Conservation (phyloP, 2,888 invertebrate genomes). For the Pandemis cinnamomeana region DNA sequence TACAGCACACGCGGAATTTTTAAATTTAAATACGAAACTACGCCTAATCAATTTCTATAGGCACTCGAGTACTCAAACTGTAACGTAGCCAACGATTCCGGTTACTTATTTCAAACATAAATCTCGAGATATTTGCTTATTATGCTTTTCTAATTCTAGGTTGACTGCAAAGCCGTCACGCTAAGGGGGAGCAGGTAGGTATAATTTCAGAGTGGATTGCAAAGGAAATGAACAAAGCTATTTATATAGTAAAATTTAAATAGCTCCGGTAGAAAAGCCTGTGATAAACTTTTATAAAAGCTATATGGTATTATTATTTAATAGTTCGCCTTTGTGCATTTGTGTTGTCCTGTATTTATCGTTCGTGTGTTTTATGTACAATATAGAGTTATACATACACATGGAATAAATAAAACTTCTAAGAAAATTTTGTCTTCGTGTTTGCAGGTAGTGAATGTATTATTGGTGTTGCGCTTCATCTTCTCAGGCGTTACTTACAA, state of each 20-base stretch:
- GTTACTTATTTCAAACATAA: slow-evolving; percentile 75
- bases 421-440: neutral
- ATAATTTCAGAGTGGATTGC: slow-evolving; percentile 60
- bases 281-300: slow-evolving; percentile 41
- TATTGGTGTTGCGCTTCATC: slow-evolving; percentile 13
- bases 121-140: slow-evolving; percentile 74
- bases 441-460: slow-evolving; percentile 35
- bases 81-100: slow-evolving; percentile 55
- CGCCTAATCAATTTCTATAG: slow-evolving; percentile 31
- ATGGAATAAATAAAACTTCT: too few relatives aligned
- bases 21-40: slow-evolving; percentile 21
- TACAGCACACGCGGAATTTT: neutral
- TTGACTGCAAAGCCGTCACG: slow-evolving; percentile 68
- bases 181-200: slow-evolving; percentile 56
- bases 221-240: slow-evolving; percentile 58
- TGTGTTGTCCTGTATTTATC: too few relatives aligned
- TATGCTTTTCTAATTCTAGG: slow-evolving; percentile 73
- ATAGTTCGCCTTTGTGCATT: too few relatives aligned
- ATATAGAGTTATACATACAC: too few relatives aligned
- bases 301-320: slow-evolving; percentile 33
- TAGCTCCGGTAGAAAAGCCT: slow-evolving; percentile 30
- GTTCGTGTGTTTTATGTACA: too few relatives aligned
- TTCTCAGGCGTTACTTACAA: slow-evolving; percentile 5
- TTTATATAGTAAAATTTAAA: slow-evolving; percentile 48
- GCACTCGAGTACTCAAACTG: slow-evolving; percentile 51